Evolutionary conservation across 2,888 invertebrate genomes (phyloP).

Genomic region (Drosophila yooni): DNA sequence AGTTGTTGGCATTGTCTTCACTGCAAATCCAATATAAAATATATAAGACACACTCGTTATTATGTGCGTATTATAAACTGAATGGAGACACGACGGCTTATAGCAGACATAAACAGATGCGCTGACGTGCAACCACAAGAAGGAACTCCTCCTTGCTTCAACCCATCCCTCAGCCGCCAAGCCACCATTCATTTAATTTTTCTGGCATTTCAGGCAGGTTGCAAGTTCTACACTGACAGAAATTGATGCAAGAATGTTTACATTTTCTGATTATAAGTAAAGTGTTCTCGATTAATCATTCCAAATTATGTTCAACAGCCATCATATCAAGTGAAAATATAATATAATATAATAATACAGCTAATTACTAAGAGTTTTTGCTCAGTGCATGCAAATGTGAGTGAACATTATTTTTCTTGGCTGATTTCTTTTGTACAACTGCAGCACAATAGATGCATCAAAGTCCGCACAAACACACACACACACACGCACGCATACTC

Average conservation of each 20-base stretch:
- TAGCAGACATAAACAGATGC: slow-evolving; percentile 31
- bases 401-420: slow-evolving; percentile 30
- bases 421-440: slow-evolving; percentile 71
- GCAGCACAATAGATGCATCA: slow-evolving; percentile 63
- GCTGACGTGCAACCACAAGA: slow-evolving; percentile 1
- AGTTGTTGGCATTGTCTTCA: slow-evolving; percentile 41
- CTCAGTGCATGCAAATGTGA: slow-evolving; percentile 32
- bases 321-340: not conserved
- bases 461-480: slow-evolving; percentile 28
- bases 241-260: not conserved
- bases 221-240: not conserved
- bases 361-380: not conserved
- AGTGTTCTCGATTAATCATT: not conserved
- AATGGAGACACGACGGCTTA: slow-evolving; percentile 26
- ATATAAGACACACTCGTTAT: slow-evolving; percentile 22
- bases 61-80: slow-evolving; percentile 39
- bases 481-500: slow-evolving; percentile 1
- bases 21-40: slow-evolving; percentile 47
- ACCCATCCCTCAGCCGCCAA: not conserved
- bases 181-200: not conserved
- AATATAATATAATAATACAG: not conserved
- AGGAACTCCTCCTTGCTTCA: not conserved
- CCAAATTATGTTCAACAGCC: not conserved
- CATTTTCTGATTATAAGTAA: not conserved
- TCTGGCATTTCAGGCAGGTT: not conserved